Conservation (phyloP, 2,888 invertebrate species). For the Platerodrilus igneus region DNA sequence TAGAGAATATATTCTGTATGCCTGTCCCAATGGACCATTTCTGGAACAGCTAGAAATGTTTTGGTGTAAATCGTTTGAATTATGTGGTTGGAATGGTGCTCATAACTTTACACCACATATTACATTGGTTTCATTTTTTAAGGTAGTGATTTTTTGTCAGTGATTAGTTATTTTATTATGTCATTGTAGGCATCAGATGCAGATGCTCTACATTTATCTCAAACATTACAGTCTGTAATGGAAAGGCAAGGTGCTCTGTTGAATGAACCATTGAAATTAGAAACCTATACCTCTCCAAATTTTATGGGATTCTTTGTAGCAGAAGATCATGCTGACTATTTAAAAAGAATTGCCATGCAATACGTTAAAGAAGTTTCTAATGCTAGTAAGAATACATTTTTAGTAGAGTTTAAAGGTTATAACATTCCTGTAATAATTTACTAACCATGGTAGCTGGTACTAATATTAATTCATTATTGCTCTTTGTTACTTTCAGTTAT, state of each 20-base stretch:
- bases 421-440: no score
- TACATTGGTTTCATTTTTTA: constrained; percentile 84
- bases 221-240: constrained; percentile 69
- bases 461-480: constrained; percentile 29
- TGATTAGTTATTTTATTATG: constrained; percentile 9
- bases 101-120: constrained; percentile 89
- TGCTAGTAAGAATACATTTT: constrained; percentile 60
- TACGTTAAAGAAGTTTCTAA: constrained; percentile 77
- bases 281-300: constrained; percentile 80
- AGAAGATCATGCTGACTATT: constrained; percentile 74
- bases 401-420: no score
- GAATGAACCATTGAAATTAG: constrained; percentile 64
- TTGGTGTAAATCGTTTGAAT: constrained; percentile 69
- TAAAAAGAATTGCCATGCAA: constrained; percentile 72
- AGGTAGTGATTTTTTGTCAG: constrained; percentile 46
- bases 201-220: constrained; percentile 62
- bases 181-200: constrained; percentile 68
- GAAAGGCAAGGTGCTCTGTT: constrained; percentile 65
- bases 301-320: constrained; percentile 89
- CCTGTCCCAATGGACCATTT: constrained; percentile 76
- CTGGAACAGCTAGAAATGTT: constrained; percentile 69
- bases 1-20: constrained; percentile 82
- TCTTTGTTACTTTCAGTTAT: constrained; percentile 56
- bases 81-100: constrained; percentile 84
- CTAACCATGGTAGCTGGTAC: constrained; percentile 17